These are phyloP conservation scores for Aramus guarauna DNA, from an alignment of 2,113 vertebrate genomes.

Conservation along the genomic window DNA sequence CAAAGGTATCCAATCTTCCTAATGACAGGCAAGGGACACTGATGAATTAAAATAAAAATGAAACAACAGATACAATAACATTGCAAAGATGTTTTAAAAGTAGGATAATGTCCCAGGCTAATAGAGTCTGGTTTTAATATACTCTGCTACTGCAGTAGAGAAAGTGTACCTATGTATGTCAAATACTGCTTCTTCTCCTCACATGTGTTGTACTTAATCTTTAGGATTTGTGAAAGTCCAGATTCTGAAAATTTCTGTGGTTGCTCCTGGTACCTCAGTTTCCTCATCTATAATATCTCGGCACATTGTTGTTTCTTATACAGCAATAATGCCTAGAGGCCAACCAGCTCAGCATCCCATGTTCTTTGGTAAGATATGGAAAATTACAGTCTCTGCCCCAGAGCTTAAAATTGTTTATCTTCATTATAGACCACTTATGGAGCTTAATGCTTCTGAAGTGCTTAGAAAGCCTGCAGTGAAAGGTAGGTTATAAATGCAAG, in stretches of 20 bases:
- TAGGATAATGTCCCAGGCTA: background rate
- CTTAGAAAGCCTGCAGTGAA: constrained; percentile 53
- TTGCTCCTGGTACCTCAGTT: background rate
- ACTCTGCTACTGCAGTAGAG: background rate
- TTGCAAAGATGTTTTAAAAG: background rate
- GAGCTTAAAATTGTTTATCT: constrained; percentile 25
- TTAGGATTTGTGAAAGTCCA: background rate
- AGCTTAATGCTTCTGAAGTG: constrained; percentile 51
- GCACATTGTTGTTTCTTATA: background rate
- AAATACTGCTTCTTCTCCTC: background rate
- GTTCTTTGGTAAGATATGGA: background rate
- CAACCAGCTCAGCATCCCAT: background rate
- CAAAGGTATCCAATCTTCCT: background rate
- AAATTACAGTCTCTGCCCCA: constrained; percentile 16
- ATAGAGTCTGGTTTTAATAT: background rate
- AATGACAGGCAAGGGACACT: background rate
- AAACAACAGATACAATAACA: background rate
- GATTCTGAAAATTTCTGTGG: background rate
- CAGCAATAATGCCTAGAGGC: background rate
- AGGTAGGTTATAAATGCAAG: constrained; percentile 49
- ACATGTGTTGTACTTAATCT: background rate
- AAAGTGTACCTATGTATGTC: background rate
- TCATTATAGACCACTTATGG: constrained; percentile 21
- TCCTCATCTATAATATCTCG: background rate
- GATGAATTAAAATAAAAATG: background rate